A percentile compares a stretch with the other conserved stretches of the same genome.
phyloP scores from a whole-genome alignment of 2,888 invertebrate species.

The Sycophila texana region DNA sequence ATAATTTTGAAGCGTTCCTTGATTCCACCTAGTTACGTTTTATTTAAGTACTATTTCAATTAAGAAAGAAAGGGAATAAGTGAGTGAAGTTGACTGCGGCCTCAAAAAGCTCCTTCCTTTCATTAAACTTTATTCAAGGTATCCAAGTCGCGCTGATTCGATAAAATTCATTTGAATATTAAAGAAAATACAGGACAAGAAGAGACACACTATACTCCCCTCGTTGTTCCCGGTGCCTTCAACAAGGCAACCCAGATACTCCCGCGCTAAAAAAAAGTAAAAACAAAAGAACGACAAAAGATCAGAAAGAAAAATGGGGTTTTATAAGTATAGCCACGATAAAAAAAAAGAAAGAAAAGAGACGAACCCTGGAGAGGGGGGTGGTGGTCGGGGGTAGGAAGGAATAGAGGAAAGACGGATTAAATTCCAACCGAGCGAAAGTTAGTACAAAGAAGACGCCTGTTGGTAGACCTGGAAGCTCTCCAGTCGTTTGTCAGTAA shows the following conservation, averaged over 20 bases:
- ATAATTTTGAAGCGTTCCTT: not conserved
- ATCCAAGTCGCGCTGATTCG: no score
- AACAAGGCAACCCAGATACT: no score
- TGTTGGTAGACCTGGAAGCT: conserved; percentile 50
- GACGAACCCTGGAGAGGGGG: conserved; percentile 1
- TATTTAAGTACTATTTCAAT: no score
- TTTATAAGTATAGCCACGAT: not conserved
- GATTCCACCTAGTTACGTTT: no score
- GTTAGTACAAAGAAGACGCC: conserved; percentile 34
- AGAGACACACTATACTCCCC: no score
- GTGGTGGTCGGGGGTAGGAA: no score
- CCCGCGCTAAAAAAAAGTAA: not conserved
- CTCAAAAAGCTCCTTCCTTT: no score
- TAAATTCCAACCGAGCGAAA: conserved; percentile 35
- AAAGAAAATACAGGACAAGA: no score
- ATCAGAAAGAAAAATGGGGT: not conserved
- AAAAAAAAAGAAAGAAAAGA: conserved; percentile 6
- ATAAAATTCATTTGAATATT: no score
- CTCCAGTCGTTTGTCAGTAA: conserved; percentile 57
- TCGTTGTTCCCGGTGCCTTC: no score
- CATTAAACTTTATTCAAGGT: no score
- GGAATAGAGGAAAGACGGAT: conserved; percentile 22
- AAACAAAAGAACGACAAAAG: not conserved
- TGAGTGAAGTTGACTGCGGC: no score
- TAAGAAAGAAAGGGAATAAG: not conserved